Base-by-base conservation (phyloP, 2,113 vertebrate genomes). In the Parus major region DNA sequence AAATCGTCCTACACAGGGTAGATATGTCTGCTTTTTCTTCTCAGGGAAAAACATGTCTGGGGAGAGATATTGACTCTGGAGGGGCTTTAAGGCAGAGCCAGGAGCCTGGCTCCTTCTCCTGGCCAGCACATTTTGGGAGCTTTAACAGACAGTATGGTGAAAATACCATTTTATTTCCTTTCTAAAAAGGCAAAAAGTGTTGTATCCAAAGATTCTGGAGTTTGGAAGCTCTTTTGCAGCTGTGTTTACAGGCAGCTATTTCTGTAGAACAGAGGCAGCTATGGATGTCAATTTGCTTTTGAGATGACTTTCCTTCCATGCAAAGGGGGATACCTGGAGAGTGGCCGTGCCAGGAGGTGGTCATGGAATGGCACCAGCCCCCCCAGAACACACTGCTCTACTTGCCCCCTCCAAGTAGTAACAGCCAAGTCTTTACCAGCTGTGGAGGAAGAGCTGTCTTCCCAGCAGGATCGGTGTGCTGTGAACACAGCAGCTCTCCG, bases 201-300 rank as follows among this genome's bases (percentile, higher is more conserved):
- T 63, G 15, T 11, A 65, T 69, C 22, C 55, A 46, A 83, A 91
- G 90, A 85, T 79, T 19, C 49, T 10, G 9, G 49, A 80, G 75
- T 83, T 55, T 1, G 6, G 52, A 88, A 82, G 76, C 60, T 92
- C 16, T 47, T 55, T 44, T 0, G 0, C 95, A 92, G 90, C 87
- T 95, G 92, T 90, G 84, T 94, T 95, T 96, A 90, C 70, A 93
- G 71, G 76, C 79, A 90, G 79, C 92, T 90, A 70, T 93, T 95
- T 90, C 88, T 92, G 93, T 20, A 69, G 71, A 90, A 70, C 49
- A 73, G 59, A 83, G 55, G 50, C 75, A 88, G 82, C 75, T 20
- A 15, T 46, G 23, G 79, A 81, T 50, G 42, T 77, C 66, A 76
- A 28, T 82, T 88, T 85, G 87, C 49, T 64, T 69, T 84, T 47